Evolutionary conservation across 1,140 invertebrate genomes (phyloP).

Genomic region (Saxidomus purpurata): DNA sequence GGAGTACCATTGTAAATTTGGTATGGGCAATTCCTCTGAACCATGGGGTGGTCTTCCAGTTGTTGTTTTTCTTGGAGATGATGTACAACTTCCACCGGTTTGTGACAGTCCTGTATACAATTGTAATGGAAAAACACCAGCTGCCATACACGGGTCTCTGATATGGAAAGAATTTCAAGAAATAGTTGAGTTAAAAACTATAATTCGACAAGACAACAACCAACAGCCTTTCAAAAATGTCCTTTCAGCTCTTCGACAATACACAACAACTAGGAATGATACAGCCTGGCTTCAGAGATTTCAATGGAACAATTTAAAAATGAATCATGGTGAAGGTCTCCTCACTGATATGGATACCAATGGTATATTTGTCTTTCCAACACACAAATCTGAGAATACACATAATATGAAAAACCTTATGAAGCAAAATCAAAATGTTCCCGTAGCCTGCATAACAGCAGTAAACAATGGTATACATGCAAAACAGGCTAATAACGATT

Average conservation of each 20-base stretch:
- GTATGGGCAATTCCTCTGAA: too few relatives aligned
- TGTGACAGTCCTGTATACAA: conserved; percentile 64
- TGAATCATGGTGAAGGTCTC: background rate
- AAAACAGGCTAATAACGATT: background rate
- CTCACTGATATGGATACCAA: background rate
- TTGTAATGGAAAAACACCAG: conserved; percentile 5
- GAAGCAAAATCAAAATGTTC: conserved; percentile 39
- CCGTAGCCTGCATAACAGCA: conserved; percentile 58
- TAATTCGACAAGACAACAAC: conserved; percentile 42
- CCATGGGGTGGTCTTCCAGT: too few relatives aligned
- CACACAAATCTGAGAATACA: too few relatives aligned
- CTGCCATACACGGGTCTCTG: conserved; percentile 10
- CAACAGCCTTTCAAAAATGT: conserved; percentile 13
- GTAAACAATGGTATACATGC: too few relatives aligned
- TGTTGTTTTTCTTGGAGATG: too few relatives aligned
- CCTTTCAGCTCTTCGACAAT: conserved; percentile 24
- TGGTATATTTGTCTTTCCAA: conserved; percentile 49
- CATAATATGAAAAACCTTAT: conserved; percentile 61
- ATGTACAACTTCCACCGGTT: conserved; percentile 70
- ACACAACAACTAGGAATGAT: too few relatives aligned
- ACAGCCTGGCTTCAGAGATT: conserved; percentile 55
- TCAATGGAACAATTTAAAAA: conserved; percentile 47
- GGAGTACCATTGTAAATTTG: conserved; percentile 60
- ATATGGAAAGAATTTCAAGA: conserved; percentile 60
- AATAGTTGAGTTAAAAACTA: conserved; percentile 26